Evolutionary conservation across 2,113 vertebrate genomes (phyloP).

Genomic region (Eurystomus gularis): DNA sequence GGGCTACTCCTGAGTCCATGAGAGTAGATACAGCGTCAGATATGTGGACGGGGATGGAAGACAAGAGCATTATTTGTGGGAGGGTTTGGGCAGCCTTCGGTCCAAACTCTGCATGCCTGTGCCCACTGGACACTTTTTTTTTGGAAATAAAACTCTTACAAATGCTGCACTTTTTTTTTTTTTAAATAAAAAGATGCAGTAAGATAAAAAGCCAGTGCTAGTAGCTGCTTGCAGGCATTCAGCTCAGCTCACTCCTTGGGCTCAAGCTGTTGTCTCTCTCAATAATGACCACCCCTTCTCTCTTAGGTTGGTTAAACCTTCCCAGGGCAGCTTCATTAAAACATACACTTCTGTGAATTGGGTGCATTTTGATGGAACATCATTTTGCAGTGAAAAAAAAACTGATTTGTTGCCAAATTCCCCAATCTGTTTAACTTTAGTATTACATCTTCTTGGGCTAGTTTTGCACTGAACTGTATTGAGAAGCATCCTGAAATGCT

Average conservation of each 20-base stretch:
- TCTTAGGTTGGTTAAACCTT: not conserved
- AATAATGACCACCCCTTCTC: not conserved
- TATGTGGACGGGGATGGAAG: not conserved
- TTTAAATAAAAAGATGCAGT: not conserved
- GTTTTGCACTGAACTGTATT: not conserved
- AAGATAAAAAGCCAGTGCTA: not conserved
- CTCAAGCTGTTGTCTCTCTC: not conserved
- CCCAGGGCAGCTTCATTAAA: not conserved
- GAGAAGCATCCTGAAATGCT: not conserved
- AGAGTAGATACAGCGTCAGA: not conserved
- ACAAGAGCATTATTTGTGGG: not conserved
- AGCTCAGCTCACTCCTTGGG: not conserved
- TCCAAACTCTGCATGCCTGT: not conserved
- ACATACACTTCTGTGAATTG: not conserved
- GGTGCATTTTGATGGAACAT: not conserved
- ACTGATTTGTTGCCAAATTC: not conserved
- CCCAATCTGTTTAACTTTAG: not conserved
- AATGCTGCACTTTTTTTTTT: not conserved
- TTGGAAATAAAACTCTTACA: not conserved
- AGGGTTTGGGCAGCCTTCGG: not conserved
- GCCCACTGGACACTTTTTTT: not conserved
- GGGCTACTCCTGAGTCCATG: not conserved
- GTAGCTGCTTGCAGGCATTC: not conserved
- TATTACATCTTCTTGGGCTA: not conserved
- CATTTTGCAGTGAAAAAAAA: not conserved